Evolutionary conservation across 2,113 vertebrate genomes (phyloP).

Genomic region (Ictalurus furcatus): DNA sequence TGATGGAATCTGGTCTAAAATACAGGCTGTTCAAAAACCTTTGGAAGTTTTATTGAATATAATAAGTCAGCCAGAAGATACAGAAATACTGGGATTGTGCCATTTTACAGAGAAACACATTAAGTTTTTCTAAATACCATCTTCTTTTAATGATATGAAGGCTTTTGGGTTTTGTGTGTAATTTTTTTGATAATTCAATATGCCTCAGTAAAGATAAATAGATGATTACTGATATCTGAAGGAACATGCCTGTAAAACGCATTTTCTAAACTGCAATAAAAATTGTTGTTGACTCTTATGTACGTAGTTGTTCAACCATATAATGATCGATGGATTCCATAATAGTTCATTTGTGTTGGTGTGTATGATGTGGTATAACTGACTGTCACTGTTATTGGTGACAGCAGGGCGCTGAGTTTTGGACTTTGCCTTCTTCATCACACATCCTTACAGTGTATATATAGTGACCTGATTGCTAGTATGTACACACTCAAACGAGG

Average conservation of each 20-base stretch:
- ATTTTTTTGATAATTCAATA: too few species aligned
- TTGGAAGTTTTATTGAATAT: too few species aligned
- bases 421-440: slow-evolving; percentile 61
- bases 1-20: not conserved
- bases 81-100: too few species aligned
- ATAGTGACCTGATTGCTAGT: slow-evolving; percentile 22
- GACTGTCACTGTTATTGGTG: slow-evolving; percentile 15
- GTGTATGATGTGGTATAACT: slow-evolving; percentile 54
- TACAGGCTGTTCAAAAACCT: too few species aligned
- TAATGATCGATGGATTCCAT: not conserved
- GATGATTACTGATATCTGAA: too few species aligned
- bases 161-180: not conserved
- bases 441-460: slow-evolving; percentile 50
- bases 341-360: not conserved
- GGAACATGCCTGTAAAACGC: not conserved
- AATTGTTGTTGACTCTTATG: not conserved
- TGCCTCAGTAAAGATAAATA: too few species aligned
- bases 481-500: slow-evolving; percentile 1
- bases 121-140: too few species aligned
- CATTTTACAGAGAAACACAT: not conserved
- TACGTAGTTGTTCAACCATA: not conserved
- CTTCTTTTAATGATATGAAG: too few species aligned
- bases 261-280: not conserved
- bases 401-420: slow-evolving; percentile 55
- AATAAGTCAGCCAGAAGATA: too few species aligned